phyloP scores from a whole-genome alignment of 23 tunicate species.

The Corella eumyota region DNA sequence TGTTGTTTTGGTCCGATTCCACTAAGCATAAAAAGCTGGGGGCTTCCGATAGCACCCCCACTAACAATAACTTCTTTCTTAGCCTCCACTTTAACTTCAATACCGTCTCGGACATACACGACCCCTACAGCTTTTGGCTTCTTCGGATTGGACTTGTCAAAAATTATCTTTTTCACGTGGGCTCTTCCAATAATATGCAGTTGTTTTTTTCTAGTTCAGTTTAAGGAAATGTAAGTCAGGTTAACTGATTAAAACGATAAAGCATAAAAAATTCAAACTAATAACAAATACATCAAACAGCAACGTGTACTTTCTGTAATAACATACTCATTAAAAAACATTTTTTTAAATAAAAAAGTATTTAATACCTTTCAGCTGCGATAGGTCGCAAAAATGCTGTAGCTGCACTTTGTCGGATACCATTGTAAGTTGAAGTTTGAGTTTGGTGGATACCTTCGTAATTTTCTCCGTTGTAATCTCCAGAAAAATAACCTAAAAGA shows the following conservation, averaged over 20 bases:
- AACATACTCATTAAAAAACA: too few species aligned
- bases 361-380: conserved; percentile 1
- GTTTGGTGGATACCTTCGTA: conserved; percentile 1
- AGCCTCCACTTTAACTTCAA: conserved; percentile 19
- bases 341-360: too few species aligned
- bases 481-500: neutral
- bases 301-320: too few species aligned
- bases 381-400: conserved; percentile 5
- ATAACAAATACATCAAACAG: too few species aligned
- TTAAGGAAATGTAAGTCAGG: neutral
- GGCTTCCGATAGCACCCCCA: conserved; percentile 66
- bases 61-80: conserved; percentile 60
- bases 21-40: conserved; percentile 77
- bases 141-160: conserved; percentile 5
- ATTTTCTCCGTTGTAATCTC: conserved; percentile 20
- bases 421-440: conserved; percentile 6
- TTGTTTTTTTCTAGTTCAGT: neutral
- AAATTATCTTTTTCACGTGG: conserved; percentile 33
- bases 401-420: conserved; percentile 19
- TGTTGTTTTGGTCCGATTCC: conserved; percentile 72
- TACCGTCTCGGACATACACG: conserved; percentile 34
- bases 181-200: conserved; percentile 38
- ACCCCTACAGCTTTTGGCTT: conserved; percentile 31
- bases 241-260: too few species aligned
- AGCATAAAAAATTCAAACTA: too few species aligned